Evolutionary conservation across 2,113 vertebrate genomes (phyloP).

Genomic region (Aphelocoma coerulescens): DNA sequence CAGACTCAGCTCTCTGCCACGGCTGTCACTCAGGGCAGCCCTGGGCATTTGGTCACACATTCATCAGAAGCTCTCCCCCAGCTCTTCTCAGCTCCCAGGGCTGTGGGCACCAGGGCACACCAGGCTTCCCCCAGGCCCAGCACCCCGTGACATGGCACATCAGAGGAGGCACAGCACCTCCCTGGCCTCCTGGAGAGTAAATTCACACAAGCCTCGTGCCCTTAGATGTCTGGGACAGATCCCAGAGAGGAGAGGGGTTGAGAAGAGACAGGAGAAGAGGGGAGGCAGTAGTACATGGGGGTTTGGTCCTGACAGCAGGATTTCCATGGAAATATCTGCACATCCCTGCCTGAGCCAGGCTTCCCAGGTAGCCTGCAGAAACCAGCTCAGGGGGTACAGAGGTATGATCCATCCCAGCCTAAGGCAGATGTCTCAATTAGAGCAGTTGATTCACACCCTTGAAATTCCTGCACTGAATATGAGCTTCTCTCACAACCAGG

Average conservation of each 20-base stretch:
- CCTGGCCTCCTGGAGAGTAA: background rate
- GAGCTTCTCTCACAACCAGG: background rate
- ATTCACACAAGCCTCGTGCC: background rate
- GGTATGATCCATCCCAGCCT: background rate
- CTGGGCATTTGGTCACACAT: background rate
- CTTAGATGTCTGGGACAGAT: background rate
- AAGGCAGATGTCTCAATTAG: background rate
- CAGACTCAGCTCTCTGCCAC: background rate
- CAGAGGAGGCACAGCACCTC: background rate
- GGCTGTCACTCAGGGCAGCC: background rate
- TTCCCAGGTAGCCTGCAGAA: background rate
- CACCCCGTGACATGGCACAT: background rate
- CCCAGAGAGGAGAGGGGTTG: background rate
- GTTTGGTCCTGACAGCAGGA: background rate
- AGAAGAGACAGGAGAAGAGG: background rate
- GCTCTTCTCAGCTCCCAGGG: background rate
- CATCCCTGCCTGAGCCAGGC: background rate
- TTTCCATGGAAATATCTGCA: rapidly evolving
- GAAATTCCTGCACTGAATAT: background rate
- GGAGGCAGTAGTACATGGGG: rapidly evolving
- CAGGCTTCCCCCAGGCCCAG: background rate
- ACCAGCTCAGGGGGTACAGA: rapidly evolving
- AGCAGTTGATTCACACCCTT: background rate
- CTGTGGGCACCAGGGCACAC: background rate
- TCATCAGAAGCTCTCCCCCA: background rate